phyloP scores from a whole-genome alignment of 2,113 vertebrate species.

The Xerus inauris region DNA sequence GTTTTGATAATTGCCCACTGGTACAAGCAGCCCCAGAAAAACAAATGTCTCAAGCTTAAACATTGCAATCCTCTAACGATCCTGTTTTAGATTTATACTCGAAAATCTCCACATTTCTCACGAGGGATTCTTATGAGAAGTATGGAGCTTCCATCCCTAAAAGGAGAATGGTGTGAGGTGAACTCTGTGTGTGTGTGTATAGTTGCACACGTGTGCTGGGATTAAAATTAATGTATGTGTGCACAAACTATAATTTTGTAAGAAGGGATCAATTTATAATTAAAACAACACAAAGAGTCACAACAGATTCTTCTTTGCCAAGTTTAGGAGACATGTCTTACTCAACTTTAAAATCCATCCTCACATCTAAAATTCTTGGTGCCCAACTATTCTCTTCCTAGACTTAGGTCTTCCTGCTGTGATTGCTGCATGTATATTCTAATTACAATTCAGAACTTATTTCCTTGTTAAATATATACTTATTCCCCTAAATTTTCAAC shows the following conservation, averaged over 20 bases:
- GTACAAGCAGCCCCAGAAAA: slow-evolving; percentile 54
- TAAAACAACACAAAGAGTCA: not conserved
- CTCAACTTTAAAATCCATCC: not conserved
- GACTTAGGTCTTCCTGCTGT: not conserved
- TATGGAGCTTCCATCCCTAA: not conserved
- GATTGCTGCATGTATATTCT: not conserved
- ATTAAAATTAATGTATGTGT: not conserved
- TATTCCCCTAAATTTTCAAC: not conserved
- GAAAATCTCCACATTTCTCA: slow-evolving; percentile 29
- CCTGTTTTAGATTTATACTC: slow-evolving; percentile 53
- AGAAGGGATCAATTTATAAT: slow-evolving; percentile 20
- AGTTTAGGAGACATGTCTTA: not conserved
- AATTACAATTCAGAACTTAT: not conserved
- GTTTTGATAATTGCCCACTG: slow-evolving; percentile 61
- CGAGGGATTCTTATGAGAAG: not conserved
- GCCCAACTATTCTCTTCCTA: not conserved
- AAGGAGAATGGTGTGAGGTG: not conserved
- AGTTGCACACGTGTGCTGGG: too few species aligned
- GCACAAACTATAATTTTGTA: not conserved
- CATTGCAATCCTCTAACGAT: slow-evolving; percentile 46
- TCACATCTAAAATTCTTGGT: slow-evolving; percentile 6
- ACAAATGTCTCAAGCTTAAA: slow-evolving; percentile 74
- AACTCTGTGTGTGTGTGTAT: not conserved
- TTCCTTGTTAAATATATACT: not conserved
- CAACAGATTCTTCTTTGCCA: not conserved